Percentiles rank a stretch among this genome's conserved stretches.
Evolutionary conservation across 2,113 vertebrate genomes (phyloP).

Genomic region (Chaetorhynchus papuensis): DNA sequence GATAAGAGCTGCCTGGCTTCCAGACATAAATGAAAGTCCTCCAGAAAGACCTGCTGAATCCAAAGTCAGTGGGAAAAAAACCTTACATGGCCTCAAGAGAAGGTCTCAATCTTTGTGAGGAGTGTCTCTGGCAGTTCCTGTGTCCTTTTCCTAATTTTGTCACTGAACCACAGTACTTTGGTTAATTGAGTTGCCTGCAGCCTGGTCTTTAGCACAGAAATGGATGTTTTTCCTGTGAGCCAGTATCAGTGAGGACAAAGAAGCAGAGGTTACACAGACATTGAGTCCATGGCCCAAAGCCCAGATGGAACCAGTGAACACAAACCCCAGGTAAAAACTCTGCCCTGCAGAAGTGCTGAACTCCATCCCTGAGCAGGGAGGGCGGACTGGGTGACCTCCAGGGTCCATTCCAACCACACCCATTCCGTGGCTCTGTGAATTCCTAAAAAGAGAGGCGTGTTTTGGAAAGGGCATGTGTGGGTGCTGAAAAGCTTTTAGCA

Average conservation of each 20-base stretch:
- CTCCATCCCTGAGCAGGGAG: not conserved
- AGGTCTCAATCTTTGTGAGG: not conserved
- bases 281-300: not conserved
- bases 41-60: not conserved
- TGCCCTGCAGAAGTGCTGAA: accelerated
- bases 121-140: not conserved
- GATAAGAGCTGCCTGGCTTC: not conserved
- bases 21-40: not conserved
- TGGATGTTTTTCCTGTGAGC: not conserved
- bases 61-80: not conserved
- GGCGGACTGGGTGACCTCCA: not conserved
- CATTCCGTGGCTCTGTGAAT: accelerated
- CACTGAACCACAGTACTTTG: not conserved
- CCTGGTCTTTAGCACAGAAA: not conserved
- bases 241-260: not conserved
- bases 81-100: not conserved
- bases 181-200: not conserved
- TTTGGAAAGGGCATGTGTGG: not conserved
- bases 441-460: not conserved
- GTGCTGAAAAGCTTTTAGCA: no score
- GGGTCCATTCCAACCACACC: not conserved
- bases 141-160: not conserved
- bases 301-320: not conserved
- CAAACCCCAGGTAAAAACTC: not conserved
- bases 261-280: not conserved